Conservation (phyloP, 2,888 invertebrate genomes). For the Melanchra persicariae region DNA sequence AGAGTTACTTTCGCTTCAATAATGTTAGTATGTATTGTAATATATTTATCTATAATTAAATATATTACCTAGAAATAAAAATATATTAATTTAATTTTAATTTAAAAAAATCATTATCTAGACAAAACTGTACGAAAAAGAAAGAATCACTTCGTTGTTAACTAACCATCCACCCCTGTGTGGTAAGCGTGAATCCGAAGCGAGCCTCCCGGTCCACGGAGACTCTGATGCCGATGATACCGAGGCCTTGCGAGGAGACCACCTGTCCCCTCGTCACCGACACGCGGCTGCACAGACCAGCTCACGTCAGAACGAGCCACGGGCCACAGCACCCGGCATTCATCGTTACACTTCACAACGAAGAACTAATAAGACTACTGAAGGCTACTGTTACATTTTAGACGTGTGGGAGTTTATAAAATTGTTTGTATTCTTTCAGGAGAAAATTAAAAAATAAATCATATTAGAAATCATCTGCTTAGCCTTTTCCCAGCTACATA, state of each 20-base stretch:
- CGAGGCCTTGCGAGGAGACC: constrained; percentile 97
- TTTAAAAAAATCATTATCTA: no score
- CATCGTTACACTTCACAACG: constrained; percentile 76
- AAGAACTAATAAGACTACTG: no score
- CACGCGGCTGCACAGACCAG: constrained; percentile 95
- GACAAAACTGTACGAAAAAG: background rate
- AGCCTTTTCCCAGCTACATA: no score
- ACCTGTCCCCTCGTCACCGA: constrained; percentile 99
- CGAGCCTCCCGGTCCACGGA: constrained; percentile 98
- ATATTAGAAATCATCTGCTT: no score
- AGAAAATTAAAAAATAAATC: background rate
- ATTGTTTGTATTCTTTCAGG: background rate
- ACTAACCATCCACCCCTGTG: constrained; percentile 98
- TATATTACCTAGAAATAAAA: no score
- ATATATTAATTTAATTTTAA: no score
- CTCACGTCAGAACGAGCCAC: constrained; percentile 79
- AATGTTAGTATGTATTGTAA: no score
- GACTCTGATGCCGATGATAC: constrained; percentile 99
- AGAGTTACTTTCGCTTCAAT: no score
- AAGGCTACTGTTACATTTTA: background rate
- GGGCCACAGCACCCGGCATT: constrained; percentile 72
- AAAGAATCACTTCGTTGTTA: constrained; percentile 19
- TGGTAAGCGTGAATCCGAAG: constrained; percentile 98
- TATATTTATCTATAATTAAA: no score
- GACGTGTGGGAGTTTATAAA: background rate